Percentiles rank a stretch among this genome's conserved stretches.
Conservation (phyloP, 2,888 invertebrate species). For the Phyto melanocephala region DNA sequence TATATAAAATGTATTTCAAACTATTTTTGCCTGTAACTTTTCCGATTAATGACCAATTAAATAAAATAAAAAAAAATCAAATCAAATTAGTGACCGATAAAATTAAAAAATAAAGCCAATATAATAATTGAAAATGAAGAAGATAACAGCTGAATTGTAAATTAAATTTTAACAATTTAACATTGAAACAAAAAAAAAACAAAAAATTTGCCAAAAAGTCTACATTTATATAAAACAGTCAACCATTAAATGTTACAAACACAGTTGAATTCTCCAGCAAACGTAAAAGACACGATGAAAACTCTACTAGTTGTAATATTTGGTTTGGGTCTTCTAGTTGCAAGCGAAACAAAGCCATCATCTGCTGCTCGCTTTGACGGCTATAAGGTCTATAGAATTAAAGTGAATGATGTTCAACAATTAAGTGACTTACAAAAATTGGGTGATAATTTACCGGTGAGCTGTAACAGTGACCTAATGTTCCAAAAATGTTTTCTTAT, state of each 20-base stretch:
- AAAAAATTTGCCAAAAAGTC: too few relatives aligned
- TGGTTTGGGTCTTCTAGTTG: background rate
- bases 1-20: too few relatives aligned
- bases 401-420: slow-evolving; percentile 66
- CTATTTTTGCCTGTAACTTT: too few relatives aligned
- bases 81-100: too few relatives aligned
- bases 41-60: too few relatives aligned
- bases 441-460: slow-evolving; percentile 52
- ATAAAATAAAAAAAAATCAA: too few relatives aligned
- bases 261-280: background rate
- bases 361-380: slow-evolving; percentile 67
- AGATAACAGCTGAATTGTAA: too few relatives aligned
- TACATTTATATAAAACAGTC: background rate
- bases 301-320: background rate
- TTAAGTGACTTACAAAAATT: slow-evolving; percentile 68
- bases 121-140: too few relatives aligned
- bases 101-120: too few relatives aligned
- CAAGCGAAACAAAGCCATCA: background rate
- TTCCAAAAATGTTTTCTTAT: too few relatives aligned
- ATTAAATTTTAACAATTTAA: too few relatives aligned
- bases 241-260: background rate
- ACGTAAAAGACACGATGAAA: slow-evolving; percentile 21
- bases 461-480: background rate
- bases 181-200: too few relatives aligned
- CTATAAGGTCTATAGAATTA: slow-evolving; percentile 69